Percentiles rank a stretch among this genome's conserved stretches.
phyloP scores from a whole-genome alignment of 1,140 invertebrate species.

The Antheraea mylitta region DNA sequence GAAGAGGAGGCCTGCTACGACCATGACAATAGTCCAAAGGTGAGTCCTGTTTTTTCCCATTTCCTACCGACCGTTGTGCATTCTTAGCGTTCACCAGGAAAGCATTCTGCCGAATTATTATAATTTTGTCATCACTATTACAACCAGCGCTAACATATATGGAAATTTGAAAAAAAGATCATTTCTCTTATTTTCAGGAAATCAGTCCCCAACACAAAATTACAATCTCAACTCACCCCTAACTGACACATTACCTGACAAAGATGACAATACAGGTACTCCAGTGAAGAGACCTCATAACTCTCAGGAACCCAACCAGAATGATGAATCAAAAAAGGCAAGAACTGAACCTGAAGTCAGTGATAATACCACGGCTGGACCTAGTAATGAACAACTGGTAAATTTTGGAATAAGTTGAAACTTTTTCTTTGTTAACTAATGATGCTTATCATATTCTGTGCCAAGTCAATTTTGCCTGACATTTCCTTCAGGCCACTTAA shows the following conservation, averaged over 20 bases:
- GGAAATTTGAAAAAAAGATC: neutral
- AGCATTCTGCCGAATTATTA: no score
- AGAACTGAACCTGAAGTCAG: conserved; percentile 23
- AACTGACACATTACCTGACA: neutral
- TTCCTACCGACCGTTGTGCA: no score
- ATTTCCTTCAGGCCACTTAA: no score
- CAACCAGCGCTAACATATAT: neutral
- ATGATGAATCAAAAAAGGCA: conserved; percentile 14
- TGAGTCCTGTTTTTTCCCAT: no score
- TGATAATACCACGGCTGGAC: neutral
- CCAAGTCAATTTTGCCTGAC: no score
- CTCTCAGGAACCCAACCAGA: neutral
- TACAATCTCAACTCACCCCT: neutral
- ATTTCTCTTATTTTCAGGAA: neutral
- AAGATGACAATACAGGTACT: neutral
- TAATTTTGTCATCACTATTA: no score
- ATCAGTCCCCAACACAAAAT: conserved; percentile 9
- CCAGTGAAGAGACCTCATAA: conserved; percentile 5
- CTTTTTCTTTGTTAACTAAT: no score
- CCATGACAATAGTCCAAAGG: no score
- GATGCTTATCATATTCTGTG: no score
- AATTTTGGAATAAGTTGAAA: neutral
- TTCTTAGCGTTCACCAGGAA: no score
- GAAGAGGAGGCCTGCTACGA: no score
- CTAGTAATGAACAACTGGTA: neutral